Evolutionary conservation across 2,797 vertebrate species (phyloP).

Genomic region (Pseudocheirus occidentalis): DNA sequence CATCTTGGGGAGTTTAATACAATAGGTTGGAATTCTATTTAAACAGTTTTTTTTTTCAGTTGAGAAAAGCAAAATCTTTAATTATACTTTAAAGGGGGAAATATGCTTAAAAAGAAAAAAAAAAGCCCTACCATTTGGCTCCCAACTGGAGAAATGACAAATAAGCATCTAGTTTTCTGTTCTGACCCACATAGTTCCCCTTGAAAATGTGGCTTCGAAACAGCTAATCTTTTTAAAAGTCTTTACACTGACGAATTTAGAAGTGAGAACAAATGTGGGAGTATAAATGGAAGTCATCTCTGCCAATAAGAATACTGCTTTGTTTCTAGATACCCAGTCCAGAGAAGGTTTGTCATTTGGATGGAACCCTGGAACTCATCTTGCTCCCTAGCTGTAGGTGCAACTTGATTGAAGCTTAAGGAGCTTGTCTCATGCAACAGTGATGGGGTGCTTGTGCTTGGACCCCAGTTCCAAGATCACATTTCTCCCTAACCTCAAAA

Average conservation of each 20-base stretch:
- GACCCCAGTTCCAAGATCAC: too few relatives aligned
- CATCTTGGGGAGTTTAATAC: constrained; percentile 25
- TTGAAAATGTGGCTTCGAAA: constrained; percentile 72
- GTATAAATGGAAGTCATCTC: constrained; percentile 71
- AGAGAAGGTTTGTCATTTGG: constrained; percentile 49
- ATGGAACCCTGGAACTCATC: constrained; percentile 48
- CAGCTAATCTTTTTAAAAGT: constrained; percentile 77
- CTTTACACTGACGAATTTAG: constrained; percentile 78
- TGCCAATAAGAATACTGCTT: constrained; percentile 64
- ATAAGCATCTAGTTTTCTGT: constrained; percentile 57
- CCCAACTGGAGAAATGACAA: constrained; percentile 41
- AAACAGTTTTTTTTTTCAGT: constrained; percentile 41
- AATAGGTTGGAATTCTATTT: constrained; percentile 27
- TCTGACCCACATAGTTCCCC: constrained; percentile 71
- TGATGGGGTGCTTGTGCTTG: too few relatives aligned
- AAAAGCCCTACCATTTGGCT: constrained; percentile 48
- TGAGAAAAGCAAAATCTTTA: constrained; percentile 38
- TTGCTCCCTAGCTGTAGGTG: constrained; percentile 53
- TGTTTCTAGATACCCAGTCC: constrained; percentile 59
- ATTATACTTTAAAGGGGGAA: constrained; percentile 51
- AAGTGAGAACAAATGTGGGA: constrained; percentile 79
- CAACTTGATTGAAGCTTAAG: constrained; percentile 59
- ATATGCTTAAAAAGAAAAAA: constrained; percentile 51
- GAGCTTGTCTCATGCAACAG: neutral
- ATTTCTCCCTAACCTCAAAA: too few relatives aligned